phyloP scores from a whole-genome alignment of 2,888 invertebrate species.

The Cremastobaeus sp. region DNA sequence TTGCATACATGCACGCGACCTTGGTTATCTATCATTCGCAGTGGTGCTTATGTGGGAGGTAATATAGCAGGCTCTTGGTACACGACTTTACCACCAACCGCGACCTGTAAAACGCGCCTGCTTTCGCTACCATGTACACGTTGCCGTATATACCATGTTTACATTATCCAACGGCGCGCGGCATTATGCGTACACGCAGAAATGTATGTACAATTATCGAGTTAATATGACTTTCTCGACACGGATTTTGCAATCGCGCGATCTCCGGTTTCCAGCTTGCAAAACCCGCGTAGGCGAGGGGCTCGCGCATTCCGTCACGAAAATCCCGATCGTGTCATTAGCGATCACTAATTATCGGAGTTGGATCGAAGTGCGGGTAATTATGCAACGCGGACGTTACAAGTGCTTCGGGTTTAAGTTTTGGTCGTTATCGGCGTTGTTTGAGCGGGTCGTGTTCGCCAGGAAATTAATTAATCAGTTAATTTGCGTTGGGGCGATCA shows the following conservation, averaged over 20 bases:
- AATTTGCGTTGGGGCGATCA: conserved; percentile 15
- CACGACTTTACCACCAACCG: conserved; percentile 66
- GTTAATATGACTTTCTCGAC: conserved; percentile 56
- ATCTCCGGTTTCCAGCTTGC: conserved; percentile 62
- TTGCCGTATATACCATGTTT: conserved; percentile 42
- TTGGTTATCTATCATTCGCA: conserved; percentile 65
- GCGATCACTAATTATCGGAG: conserved; percentile 40
- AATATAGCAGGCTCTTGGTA: conserved; percentile 58
- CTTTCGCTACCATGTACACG: conserved; percentile 55
- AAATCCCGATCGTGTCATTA: conserved; percentile 49
- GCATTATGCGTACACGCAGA: conserved; percentile 56
- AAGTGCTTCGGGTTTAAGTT: conserved; percentile 11
- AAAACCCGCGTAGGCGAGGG: conserved; percentile 47
- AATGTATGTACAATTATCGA: conserved; percentile 53
- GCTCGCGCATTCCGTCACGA: conserved; percentile 45
- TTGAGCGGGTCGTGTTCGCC: neutral
- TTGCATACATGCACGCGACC: conserved; percentile 49
- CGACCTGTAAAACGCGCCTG: conserved; percentile 59
- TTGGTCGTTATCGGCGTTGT: conserved; percentile 4
- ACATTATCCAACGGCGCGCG: conserved; percentile 56
- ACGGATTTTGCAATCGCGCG: conserved; percentile 56
- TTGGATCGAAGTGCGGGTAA: conserved; percentile 30
- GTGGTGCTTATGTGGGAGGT: conserved; percentile 65
- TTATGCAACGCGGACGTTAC: conserved; percentile 15
- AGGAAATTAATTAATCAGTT: conserved; percentile 37